Conservation (phyloP, 2,888 invertebrate species). For the Shargacucullia verbasci region DNA sequence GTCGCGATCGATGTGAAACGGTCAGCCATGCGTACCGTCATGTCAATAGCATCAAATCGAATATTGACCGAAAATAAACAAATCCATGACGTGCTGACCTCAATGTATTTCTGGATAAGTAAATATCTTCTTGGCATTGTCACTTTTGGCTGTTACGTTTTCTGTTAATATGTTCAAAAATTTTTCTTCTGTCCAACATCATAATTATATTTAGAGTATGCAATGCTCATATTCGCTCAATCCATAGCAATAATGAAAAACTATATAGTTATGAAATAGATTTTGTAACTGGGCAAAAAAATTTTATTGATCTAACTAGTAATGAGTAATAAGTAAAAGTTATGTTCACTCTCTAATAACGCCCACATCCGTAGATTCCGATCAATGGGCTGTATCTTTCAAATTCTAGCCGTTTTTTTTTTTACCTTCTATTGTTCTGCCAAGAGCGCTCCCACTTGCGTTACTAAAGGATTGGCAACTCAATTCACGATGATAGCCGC, state of each 20-base stretch:
- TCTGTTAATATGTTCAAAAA: not conserved
- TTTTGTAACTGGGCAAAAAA: constrained; percentile 5
- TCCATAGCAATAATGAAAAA: not conserved
- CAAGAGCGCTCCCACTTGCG: no score
- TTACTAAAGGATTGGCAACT: no score
- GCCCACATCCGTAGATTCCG: constrained; percentile 11
- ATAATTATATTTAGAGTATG: no score
- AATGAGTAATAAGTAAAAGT: constrained; percentile 42
- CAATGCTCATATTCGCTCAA: not conserved
- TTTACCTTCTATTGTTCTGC: not conserved
- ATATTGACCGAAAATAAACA: constrained; percentile 38
- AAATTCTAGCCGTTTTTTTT: no score
- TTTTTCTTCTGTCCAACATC: not conserved
- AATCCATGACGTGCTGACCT: constrained; percentile 38
- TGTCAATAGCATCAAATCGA: constrained; percentile 12
- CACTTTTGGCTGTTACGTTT: constrained; percentile 21
- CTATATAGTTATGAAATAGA: constrained; percentile 1
- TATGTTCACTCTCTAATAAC: constrained; percentile 29
- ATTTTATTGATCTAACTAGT: constrained; percentile 15
- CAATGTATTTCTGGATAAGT: constrained; percentile 41
- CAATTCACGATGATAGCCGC: no score
- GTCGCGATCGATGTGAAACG: constrained; percentile 15
- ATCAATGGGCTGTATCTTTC: no score
- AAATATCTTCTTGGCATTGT: constrained; percentile 52
- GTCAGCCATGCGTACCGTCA: constrained; percentile 17